Conservation (phyloP, 2,797 vertebrate species). For the Okamejei kenojei region DNA sequence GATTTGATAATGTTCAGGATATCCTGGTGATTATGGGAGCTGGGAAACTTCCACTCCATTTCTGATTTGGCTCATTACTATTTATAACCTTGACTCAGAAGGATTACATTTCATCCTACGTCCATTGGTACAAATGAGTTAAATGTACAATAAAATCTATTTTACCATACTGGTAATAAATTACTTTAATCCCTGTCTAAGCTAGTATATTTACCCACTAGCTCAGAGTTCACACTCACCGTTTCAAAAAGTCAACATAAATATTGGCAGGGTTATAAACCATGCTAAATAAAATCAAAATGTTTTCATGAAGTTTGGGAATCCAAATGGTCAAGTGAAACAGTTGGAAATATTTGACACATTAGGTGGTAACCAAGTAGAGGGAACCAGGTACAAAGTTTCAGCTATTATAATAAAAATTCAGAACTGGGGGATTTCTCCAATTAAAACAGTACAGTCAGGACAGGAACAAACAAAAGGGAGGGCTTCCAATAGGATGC, state of each 20-base stretch:
- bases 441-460: too few species aligned
- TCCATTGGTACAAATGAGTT: too few species aligned
- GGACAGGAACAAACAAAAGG: too few species aligned
- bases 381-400: too few species aligned
- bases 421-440: background rate
- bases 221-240: background rate
- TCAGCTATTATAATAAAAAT: too few species aligned
- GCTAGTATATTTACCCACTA: background rate
- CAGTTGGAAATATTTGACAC: background rate
- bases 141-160: too few species aligned
- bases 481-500: too few species aligned
- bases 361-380: background rate
- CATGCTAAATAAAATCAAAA: background rate
- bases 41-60: background rate
- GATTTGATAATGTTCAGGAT: background rate
- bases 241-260: background rate
- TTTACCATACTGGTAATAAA: too few species aligned
- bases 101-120: background rate
- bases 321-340: too few species aligned
- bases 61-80: background rate
- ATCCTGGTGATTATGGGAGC: background rate
- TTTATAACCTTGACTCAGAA: too few species aligned
- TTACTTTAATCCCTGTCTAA: too few species aligned
- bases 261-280: background rate
- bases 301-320: too few species aligned